Evolutionary conservation across 2,797 vertebrate genomes (phyloP).

Genomic region (Lagorchestes hirsutus): DNA sequence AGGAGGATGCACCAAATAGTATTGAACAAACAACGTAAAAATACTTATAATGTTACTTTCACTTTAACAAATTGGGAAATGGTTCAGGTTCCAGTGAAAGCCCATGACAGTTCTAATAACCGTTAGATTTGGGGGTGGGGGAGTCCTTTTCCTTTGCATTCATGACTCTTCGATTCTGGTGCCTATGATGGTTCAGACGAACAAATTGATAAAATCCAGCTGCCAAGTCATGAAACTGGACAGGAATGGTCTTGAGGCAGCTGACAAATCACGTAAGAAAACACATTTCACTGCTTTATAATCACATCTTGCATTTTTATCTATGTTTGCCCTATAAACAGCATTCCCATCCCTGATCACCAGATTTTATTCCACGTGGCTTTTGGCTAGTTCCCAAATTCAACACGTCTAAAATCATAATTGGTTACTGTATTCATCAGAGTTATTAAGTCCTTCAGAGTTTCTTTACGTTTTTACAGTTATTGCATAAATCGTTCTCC

Average conservation of each 20-base stretch:
- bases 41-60: background rate
- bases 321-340: background rate
- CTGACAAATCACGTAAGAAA: conserved; percentile 43
- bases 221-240: conserved; percentile 13
- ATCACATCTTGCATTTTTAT: conserved; percentile 13
- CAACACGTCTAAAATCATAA: background rate
- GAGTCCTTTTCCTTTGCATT: background rate
- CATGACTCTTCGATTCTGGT: background rate
- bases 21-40: background rate
- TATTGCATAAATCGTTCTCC: background rate
- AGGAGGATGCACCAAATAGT: background rate
- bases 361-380: conserved; percentile 23
- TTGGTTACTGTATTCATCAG: background rate
- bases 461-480: background rate
- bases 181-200: conserved; percentile 1
- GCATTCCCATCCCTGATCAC: background rate
- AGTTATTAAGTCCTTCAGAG: background rate
- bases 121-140: background rate
- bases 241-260: background rate
- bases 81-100: background rate
- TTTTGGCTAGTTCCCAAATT: conserved; percentile 44
- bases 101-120: background rate
- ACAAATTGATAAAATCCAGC: conserved; percentile 40
- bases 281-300: background rate
- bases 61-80: background rate